phyloP scores from a whole-genome alignment of 1,140 invertebrate genomes.

The Drosophila burlai region DNA sequence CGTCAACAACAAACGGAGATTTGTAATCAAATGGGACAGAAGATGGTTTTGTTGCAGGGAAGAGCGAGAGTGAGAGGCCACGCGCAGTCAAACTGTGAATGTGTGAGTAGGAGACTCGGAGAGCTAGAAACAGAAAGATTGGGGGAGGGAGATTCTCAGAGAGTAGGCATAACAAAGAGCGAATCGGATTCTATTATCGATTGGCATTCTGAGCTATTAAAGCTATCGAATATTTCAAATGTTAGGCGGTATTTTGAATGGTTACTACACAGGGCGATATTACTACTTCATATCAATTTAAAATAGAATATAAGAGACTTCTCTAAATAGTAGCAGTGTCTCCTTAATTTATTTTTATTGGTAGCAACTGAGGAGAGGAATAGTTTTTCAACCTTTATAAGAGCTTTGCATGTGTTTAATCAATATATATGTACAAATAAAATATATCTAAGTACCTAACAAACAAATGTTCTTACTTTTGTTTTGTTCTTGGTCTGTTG shows the following conservation, averaged over 20 bases:
- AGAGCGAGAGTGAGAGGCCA: slow-evolving; percentile 6
- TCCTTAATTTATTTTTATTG: not conserved
- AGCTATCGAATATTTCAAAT: slow-evolving; percentile 7
- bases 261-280: no score
- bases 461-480: not conserved
- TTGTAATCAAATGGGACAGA: slow-evolving; percentile 2
- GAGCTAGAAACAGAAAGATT: not conserved
- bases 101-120: not conserved
- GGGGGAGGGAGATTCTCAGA: not conserved
- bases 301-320: not conserved
- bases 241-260: not conserved
- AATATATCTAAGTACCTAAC: not conserved
- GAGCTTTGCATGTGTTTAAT: no score
- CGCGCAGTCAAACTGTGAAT: not conserved
- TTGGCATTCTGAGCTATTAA: not conserved
- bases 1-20: slow-evolving; percentile 18
- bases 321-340: not conserved
- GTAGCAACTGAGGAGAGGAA: no score
- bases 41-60: not conserved
- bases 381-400: no score
- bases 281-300: not conserved
- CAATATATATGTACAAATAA: not conserved
- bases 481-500: not conserved
- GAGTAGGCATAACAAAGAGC: not conserved
- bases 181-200: slow-evolving; percentile 1